Evolutionary conservation across 2,797 vertebrate genomes (phyloP), one percentile per base, ranked within the genome.

Genomic region (Muraenolepis orangiensis): DNA sequence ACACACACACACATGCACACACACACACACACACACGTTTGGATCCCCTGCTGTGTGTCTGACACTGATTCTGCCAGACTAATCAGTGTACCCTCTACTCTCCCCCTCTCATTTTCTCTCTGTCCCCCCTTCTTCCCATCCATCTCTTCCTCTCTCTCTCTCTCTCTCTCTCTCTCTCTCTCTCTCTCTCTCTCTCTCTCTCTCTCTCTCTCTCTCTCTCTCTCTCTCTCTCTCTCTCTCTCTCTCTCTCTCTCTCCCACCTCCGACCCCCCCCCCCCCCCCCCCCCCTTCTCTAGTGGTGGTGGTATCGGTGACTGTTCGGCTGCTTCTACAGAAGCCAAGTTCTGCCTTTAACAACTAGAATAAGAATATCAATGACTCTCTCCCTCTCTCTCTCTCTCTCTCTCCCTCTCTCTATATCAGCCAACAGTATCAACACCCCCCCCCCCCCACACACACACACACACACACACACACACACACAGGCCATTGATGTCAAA

Each of bases 11-110:
- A 69, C 73, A 82, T 66, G 75, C 69, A 76, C 72, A 81, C 66
- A 72, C 32, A 79, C 38, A 69, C 81, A 74, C 81, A 81, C 82
- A 74, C 73, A 38, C 77, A 80, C 80, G 42, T 30, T 68, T 80
- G 80, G 88, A 88, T 51, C 69, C 86, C 89, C 87, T 46, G 89
- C 95, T 93, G 92, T 40, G 94, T 85, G 90, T 93, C 94, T 95
- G 94, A 87, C 85, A 89, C 91, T 91, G 93, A 86, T 90, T 87
- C 93, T 93, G 91, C 82, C 91, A 91, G 92, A 92, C 93, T 94
- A 95, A 95, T 96, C 95, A 94, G 93, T 91, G 82, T 88, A 81
- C 85, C 84, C 70, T 76, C 61, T 89, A 81, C 86, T 85, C 67
- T 78, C 57, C 66, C 51, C 28, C 57, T 69, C 69, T 40, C 40